Evolutionary conservation across 1,140 invertebrate species (phyloP).

Genomic region (Scaptomyza pallida): DNA sequence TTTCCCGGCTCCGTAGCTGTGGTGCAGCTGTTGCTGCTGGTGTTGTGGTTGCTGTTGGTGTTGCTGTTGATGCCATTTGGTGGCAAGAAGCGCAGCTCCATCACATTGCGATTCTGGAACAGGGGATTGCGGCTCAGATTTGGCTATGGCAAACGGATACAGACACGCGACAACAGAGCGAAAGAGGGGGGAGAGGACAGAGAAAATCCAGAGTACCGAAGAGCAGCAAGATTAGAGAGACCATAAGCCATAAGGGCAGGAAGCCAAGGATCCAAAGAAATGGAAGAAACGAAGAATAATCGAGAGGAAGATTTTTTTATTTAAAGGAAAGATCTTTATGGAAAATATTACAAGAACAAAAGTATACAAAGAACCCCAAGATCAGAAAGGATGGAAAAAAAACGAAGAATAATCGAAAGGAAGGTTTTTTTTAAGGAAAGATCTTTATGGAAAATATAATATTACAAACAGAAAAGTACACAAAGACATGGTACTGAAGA

Average conservation of each 20-base stretch:
- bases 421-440: no score
- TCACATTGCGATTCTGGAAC: constrained; percentile 84
- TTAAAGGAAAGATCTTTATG: no score
- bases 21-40: constrained; percentile 20
- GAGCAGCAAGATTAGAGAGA: constrained; percentile 14
- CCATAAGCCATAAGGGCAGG: no score
- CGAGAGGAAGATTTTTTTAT: no score
- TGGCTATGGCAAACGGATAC: constrained; percentile 35
- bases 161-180: constrained; percentile 22
- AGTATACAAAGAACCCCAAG: no score
- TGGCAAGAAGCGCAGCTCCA: constrained; percentile 83
- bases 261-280: no score
- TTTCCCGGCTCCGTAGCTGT: constrained; percentile 1
- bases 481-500: neutral
- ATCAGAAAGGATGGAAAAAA: no score
- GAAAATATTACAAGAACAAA: no score
- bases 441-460: no score
- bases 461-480: neutral
- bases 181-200: no score
- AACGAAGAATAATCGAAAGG: no score
- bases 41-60: neutral
- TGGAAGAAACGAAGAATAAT: no score
- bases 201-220: neutral
- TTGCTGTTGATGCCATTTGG: constrained; percentile 24
- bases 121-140: constrained; percentile 71